These are phyloP conservation scores for Acronicta aceris DNA, from an alignment of 2,888 invertebrate species.

Conservation along the genomic window DNA sequence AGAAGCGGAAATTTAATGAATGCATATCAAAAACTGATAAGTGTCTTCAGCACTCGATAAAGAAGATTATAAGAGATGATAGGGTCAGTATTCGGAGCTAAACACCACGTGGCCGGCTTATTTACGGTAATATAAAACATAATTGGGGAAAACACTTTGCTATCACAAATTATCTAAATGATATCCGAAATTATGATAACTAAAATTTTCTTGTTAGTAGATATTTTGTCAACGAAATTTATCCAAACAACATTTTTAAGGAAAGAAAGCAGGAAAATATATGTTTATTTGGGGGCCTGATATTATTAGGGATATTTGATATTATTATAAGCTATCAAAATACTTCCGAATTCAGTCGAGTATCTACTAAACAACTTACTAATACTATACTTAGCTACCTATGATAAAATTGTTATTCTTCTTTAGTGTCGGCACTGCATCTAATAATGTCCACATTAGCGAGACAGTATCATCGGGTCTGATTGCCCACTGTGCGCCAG, in stretches of 20 bases:
- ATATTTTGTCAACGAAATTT: conserved; percentile 6
- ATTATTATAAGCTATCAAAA: neutral
- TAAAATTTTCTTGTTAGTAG: conserved; percentile 20
- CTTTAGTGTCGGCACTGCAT: too few relatives aligned
- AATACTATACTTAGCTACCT: too few relatives aligned
- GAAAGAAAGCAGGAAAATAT: conserved; percentile 16
- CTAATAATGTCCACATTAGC: too few relatives aligned
- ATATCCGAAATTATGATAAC: conserved; percentile 33
- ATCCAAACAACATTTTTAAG: conserved; percentile 1
- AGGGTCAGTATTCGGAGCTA: conserved; percentile 1
- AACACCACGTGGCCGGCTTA: conserved; percentile 28
- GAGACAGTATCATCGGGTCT: too few relatives aligned
- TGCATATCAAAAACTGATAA: conserved; percentile 4
- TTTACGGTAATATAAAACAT: conserved; percentile 18
- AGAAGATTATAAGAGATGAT: neutral
- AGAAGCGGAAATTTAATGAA: conserved; percentile 3
- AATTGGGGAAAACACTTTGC: neutral
- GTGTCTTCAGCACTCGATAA: too few relatives aligned
- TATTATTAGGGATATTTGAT: neutral
- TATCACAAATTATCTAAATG: conserved; percentile 18
- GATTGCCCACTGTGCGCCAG: too few relatives aligned
- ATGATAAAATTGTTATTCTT: too few relatives aligned
- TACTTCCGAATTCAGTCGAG: neutral
- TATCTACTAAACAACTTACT: neutral
- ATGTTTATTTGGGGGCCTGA: neutral